Evolutionary conservation across 2,888 invertebrate species (phyloP).

Genomic region (Synanthedon andrenaeformis): DNA sequence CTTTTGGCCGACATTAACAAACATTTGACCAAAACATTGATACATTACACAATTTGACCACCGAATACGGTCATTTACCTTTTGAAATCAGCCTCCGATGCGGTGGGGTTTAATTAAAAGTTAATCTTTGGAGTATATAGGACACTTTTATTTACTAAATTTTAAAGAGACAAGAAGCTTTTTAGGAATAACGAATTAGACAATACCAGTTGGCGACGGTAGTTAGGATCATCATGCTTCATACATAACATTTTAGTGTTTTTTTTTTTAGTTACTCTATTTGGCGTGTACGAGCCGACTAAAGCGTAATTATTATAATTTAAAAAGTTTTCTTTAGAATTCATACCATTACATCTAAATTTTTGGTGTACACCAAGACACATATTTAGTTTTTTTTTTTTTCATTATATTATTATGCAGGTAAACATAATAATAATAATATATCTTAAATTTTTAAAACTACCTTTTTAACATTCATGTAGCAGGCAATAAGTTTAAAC

Average conservation of each 20-base stretch:
- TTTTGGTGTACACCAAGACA: conserved; percentile 51
- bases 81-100: conserved; percentile 52
- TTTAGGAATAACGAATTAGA: conserved; percentile 31
- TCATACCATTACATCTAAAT: conserved; percentile 24
- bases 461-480: conserved; percentile 42
- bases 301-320: conserved; percentile 43
- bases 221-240: conserved; percentile 32
- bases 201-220: conserved; percentile 11
- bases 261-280: conserved; percentile 20
- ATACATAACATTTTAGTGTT: conserved; percentile 24
- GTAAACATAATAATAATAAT: conserved; percentile 17
- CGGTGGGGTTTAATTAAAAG: conserved; percentile 62
- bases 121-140: conserved; percentile 61
- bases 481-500: conserved; percentile 51
- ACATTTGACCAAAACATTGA: conserved; percentile 40
- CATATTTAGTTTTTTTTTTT: conserved; percentile 28
- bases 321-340: conserved; percentile 24
- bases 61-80: conserved; percentile 50
- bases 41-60: conserved; percentile 32
- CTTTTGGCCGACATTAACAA: conserved; percentile 15
- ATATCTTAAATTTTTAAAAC: conserved; percentile 20
- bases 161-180: conserved; percentile 57
- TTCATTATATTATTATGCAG: conserved; percentile 5
- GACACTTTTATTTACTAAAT: conserved; percentile 64
- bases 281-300: conserved; percentile 46